Conservation (phyloP, 2,888 invertebrate species). For the Rugalucina vietnamica region DNA sequence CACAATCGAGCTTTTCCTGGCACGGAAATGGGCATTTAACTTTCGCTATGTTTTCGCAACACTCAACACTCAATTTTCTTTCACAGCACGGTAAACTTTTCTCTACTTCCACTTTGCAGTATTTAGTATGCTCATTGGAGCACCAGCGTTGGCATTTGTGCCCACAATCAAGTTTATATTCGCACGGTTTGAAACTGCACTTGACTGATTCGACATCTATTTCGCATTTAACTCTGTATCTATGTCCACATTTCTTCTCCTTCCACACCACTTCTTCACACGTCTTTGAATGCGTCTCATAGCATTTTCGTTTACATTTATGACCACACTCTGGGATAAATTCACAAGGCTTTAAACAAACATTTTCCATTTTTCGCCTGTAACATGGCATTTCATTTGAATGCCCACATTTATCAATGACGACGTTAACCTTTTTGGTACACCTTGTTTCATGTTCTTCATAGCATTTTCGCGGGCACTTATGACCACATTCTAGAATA, state of each 20-base stretch:
- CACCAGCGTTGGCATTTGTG: background rate
- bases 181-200: background rate
- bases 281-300: background rate
- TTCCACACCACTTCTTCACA: background rate
- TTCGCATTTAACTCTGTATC: background rate
- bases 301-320: background rate
- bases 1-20: slow-evolving; percentile 31
- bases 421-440: background rate
- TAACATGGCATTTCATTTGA: background rate
- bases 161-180: background rate
- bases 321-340: background rate
- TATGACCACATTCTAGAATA: background rate
- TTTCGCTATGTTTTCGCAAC: background rate
- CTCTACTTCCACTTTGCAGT: background rate
- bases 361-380: background rate
- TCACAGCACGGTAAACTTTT: background rate
- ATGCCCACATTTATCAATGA: background rate
- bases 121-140: background rate
- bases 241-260: background rate
- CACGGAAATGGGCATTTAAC: slow-evolving; percentile 55
- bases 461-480: background rate
- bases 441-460: background rate
- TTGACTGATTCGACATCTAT: background rate
- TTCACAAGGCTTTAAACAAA: background rate
- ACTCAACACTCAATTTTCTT: background rate